phyloP scores from a whole-genome alignment of 2,888 invertebrate species.

The Aporophyla lueneburgensis region DNA sequence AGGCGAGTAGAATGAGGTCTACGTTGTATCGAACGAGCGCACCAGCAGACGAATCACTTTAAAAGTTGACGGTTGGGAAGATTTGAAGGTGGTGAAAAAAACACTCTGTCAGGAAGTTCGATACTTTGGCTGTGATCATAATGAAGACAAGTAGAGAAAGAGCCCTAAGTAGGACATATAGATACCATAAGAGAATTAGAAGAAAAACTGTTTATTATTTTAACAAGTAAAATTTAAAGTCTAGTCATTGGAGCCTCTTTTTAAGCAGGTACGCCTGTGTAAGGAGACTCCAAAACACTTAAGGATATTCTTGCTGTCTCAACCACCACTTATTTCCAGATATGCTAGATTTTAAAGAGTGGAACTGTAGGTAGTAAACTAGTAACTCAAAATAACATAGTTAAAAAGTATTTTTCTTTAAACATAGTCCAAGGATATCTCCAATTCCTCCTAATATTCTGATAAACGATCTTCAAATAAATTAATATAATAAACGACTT shows the following conservation, averaged over 20 bases:
- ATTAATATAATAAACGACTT: slow-evolving; percentile 58
- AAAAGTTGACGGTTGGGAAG: neutral
- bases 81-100: neutral
- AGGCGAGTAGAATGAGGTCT: too few species aligned
- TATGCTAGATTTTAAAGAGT: slow-evolving; percentile 1
- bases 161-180: neutral
- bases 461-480: slow-evolving; percentile 55
- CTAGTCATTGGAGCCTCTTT: too few species aligned
- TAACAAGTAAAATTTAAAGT: too few species aligned
- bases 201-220: too few species aligned
- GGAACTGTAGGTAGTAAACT: slow-evolving; percentile 34
- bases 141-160: neutral
- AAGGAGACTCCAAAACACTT: too few species aligned
- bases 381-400: neutral
- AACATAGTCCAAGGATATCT: slow-evolving; percentile 46
- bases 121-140: neutral
- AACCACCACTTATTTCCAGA: neutral
- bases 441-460: slow-evolving; percentile 39
- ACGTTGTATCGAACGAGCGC: neutral
- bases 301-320: neutral
- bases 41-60: neutral
- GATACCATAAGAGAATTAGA: too few species aligned
- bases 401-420: slow-evolving; percentile 34
- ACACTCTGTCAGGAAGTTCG: neutral
- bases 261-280: too few species aligned